These are phyloP conservation scores for Thamnophis elegans DNA, from an alignment of 2,797 vertebrate genomes.

Conservation along the genomic window DNA sequence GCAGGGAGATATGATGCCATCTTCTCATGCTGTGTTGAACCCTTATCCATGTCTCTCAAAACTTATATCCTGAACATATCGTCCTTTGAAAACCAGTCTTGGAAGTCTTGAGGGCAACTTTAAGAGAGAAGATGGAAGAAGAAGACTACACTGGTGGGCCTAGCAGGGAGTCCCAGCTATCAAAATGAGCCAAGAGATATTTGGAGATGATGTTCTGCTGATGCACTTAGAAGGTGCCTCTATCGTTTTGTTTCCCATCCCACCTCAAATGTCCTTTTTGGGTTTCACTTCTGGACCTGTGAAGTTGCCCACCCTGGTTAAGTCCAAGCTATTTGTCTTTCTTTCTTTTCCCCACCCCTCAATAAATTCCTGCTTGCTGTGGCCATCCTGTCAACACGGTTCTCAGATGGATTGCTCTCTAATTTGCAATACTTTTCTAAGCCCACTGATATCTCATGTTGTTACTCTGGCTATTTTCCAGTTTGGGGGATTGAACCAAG, in stretches of 20 bases:
- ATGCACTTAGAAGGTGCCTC: not conserved
- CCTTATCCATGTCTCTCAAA: not conserved
- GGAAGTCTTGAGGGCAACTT: not conserved
- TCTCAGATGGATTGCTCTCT: constrained; percentile 44
- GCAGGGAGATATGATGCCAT: not conserved
- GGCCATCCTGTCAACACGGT: constrained; percentile 15
- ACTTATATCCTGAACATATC: no score
- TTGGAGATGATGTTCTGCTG: not conserved
- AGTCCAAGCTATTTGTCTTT: not conserved
- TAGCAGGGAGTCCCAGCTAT: not conserved
- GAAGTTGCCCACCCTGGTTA: not conserved
- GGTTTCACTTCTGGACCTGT: no score
- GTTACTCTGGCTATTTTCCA: constrained; percentile 42
- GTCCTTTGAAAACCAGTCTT: not conserved
- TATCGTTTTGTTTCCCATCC: not conserved
- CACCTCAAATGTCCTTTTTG: not conserved
- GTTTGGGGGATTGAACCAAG: not conserved
- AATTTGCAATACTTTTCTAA: constrained; percentile 51
- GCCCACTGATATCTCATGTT: not conserved
- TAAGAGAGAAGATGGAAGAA: not conserved
- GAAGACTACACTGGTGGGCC: not conserved
- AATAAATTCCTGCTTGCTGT: constrained; percentile 19
- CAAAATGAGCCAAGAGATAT: not conserved
- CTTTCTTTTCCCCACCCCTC: not conserved
- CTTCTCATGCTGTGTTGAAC: not conserved